Evolutionary conservation across 2,797 vertebrate genomes (phyloP).

Genomic region (Urophycis tenuis): DNA sequence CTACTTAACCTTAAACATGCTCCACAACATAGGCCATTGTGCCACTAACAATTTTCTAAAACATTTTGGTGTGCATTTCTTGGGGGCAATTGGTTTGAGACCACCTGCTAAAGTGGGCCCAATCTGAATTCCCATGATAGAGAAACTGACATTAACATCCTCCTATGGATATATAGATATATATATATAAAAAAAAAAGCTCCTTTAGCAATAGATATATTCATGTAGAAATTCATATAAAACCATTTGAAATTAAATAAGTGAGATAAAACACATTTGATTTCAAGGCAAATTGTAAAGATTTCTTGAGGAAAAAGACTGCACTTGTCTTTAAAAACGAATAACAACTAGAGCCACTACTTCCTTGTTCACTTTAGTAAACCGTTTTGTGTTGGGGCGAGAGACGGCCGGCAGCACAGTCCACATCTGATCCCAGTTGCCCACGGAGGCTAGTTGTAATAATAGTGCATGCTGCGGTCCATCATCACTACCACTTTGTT

Average conservation of each 20-base stretch:
- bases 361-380: constrained; percentile 40
- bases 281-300: constrained; percentile 54
- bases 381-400: constrained; percentile 49
- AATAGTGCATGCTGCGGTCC: constrained; percentile 57
- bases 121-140: constrained; percentile 17
- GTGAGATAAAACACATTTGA: constrained; percentile 49
- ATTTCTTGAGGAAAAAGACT: constrained; percentile 42
- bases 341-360: constrained; percentile 32
- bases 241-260: constrained; percentile 68
- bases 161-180: background rate
- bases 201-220: constrained; percentile 57
- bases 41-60: constrained; percentile 2
- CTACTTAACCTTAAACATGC: background rate
- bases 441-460: constrained; percentile 41
- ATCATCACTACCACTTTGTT: constrained; percentile 29
- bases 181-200: constrained; percentile 44
- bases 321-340: constrained; percentile 14
- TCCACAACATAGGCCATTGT: background rate
- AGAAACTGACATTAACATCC: constrained; percentile 28
- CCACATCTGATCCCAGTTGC: constrained; percentile 53
- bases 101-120: constrained; percentile 15
- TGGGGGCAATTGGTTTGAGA: constrained; percentile 17
- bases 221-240: constrained; percentile 74
- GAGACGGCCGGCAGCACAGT: constrained; percentile 31
- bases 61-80: constrained; percentile 5